Percentiles rank a stretch among this genome's conserved stretches.
Conservation (phyloP, 1,140 invertebrate species). For the Paracyclopina nana region DNA sequence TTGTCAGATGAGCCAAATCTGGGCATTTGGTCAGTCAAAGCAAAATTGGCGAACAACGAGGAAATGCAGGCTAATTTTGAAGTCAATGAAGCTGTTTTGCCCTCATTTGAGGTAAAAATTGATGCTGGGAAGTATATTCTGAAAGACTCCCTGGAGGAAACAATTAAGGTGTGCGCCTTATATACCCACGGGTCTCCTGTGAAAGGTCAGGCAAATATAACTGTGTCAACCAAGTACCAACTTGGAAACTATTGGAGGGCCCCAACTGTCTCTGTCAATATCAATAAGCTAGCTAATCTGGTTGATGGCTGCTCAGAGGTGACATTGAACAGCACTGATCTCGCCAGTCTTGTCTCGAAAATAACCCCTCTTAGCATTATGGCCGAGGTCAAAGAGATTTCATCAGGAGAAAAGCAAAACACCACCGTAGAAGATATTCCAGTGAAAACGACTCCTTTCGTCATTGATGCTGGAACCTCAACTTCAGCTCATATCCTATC, state of each 20-base stretch:
- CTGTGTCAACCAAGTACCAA: not conserved
- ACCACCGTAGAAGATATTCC: not conserved
- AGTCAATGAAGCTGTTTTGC: constrained; percentile 39
- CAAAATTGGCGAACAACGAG: not conserved
- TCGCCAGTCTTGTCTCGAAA: not conserved
- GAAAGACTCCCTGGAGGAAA: not conserved
- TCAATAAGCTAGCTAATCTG: not conserved
- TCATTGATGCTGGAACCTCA: constrained; percentile 1
- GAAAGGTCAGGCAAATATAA: not conserved
- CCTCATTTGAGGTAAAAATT: constrained; percentile 41
- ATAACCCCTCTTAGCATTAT: not conserved
- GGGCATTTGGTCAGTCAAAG: constrained; percentile 3
- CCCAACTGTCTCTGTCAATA: constrained; percentile 3
- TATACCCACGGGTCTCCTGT: constrained; percentile 8
- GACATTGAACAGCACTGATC: not conserved
- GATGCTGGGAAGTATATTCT: constrained; percentile 29
- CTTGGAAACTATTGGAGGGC: constrained; percentile 7
- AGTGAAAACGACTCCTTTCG: not conserved
- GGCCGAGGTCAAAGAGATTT: not conserved
- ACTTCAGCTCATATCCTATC: not conserved
- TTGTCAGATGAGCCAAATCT: constrained; percentile 32
- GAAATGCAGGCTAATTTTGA: constrained; percentile 26
- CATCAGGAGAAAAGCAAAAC: not conserved
- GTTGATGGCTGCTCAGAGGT: constrained; percentile 2
- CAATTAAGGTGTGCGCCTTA: not conserved